Base-by-base conservation (phyloP, 2,888 invertebrate genomes). In the Trachelus iudaicus region DNA sequence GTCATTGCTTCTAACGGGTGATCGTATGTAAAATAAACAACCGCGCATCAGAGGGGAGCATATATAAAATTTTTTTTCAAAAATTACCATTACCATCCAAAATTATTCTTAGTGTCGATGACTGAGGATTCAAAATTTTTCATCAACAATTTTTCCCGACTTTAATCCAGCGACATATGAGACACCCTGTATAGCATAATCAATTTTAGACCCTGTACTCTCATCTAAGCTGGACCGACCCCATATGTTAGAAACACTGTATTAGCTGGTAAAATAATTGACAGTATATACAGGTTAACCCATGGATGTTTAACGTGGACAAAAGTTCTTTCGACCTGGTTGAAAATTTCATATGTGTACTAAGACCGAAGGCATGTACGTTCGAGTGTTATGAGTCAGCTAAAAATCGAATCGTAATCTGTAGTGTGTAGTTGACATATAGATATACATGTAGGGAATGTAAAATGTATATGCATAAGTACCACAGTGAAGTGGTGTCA, bases 381-480 rank as follows among this genome's bases (percentile, higher is more conserved):
- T 78, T 78, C 76, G 30, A 73, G 73, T 76, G 78, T 78, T 76
- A 12, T 78, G 78, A 78, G 75, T 78, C 78, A 78, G 78, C 78
- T 76, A 73, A 69, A 76, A 73, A n/a, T 76, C 31, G 68, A 37
- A 78, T 78, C 68, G 73, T 31, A 31, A 78, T 78, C 75, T 73
- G 68, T 23, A 31, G 13, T 34, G n/a, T 23, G 56, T 56, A 56
- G 23, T 56, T 23, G 15, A 23, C 34, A 13, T 35, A 34, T 35
- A 74, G 71, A 71, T 31, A 34, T 71, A 71, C 31, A 31, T 9
- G 56, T 23, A 23, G 56, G 56, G 0, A 56, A 56, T 56, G 9
- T 23, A 56, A 56, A 56, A 56, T 23, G 9, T 56, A 56, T 56
- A 56, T 23, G 56, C 56, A 23, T 56, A 15, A 56, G 56, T 56